Percentiles rank a stretch among this genome's conserved stretches.
Conservation (phyloP, 1,140 invertebrate genomes). For the Pseudoatta argentina region DNA sequence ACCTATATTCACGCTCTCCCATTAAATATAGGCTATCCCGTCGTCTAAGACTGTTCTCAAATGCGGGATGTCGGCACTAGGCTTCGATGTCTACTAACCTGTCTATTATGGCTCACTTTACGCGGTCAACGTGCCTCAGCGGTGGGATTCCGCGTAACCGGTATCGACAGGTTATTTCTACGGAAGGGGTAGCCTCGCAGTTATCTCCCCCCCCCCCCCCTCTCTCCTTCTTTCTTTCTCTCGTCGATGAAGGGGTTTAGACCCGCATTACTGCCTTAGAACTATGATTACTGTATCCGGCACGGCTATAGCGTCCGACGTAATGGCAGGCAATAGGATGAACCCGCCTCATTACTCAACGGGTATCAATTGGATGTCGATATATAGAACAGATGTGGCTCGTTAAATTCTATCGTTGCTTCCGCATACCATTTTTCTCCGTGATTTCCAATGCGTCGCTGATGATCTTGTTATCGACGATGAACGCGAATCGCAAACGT, state of each 20-base stretch:
- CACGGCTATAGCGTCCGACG: constrained; percentile 65
- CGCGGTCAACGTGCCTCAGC: constrained; percentile 56
- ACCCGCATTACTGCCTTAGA: constrained; percentile 63
- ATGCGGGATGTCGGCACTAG: constrained; percentile 31
- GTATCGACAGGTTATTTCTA: constrained; percentile 69
- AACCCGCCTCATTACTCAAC: constrained; percentile 65
- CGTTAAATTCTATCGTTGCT: constrained; percentile 46
- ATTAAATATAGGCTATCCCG: constrained; percentile 66
- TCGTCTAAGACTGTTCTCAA: constrained; percentile 33
- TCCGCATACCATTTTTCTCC: constrained; percentile 46
- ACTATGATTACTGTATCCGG: constrained; percentile 68
- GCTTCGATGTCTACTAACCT: constrained; percentile 7
- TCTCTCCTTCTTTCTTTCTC: background rate
- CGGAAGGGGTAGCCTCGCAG: constrained; percentile 49
- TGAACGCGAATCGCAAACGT: background rate
- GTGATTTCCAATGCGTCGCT: constrained; percentile 8
- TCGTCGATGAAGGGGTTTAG: constrained; percentile 67
- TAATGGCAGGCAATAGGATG: constrained; percentile 68
- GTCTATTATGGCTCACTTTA: constrained; percentile 70
- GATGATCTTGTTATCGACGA: constrained; percentile 34
- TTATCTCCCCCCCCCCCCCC: background rate
- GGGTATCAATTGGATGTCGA: constrained; percentile 63
- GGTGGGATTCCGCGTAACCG: constrained; percentile 58
- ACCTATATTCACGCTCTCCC: constrained; percentile 63
- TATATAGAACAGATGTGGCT: constrained; percentile 26